These are phyloP conservation scores for Pachypanchax playfairii DNA, from an alignment of 2,113 vertebrate genomes.

Conservation along the genomic window DNA sequence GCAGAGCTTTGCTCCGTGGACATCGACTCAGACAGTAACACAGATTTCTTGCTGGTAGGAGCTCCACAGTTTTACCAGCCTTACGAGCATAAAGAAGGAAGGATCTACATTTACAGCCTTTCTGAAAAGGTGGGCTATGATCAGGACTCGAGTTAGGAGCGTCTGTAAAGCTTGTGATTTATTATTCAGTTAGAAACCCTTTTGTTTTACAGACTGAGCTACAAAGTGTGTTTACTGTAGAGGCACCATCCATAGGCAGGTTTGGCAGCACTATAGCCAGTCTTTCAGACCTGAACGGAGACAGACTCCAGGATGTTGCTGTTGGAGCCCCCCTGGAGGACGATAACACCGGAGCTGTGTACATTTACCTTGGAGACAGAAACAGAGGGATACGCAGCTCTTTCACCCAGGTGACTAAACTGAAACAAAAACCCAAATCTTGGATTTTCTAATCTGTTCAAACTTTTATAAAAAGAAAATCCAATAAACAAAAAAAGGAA, in stretches of 20 bases:
- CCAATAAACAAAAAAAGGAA: too few species aligned
- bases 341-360: conserved; percentile 80
- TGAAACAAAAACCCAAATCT: too few species aligned
- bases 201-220: conserved; percentile 61
- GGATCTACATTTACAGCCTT: conserved; percentile 77
- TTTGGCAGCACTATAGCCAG: conserved; percentile 82
- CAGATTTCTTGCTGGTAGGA: conserved; percentile 85
- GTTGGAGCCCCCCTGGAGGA: conserved; percentile 86
- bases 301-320: conserved; percentile 80
- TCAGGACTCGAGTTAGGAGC: background rate
- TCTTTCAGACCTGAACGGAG: conserved; percentile 83
- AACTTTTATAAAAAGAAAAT: too few species aligned
- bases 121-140: conserved; percentile 69
- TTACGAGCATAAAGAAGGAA: conserved; percentile 76
- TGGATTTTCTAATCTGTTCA: too few species aligned
- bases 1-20: conserved; percentile 83
- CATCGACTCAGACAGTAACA: conserved; percentile 75
- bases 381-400: conserved; percentile 47
- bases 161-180: background rate
- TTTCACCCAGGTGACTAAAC: conserved; percentile 25
- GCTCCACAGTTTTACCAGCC: conserved; percentile 78
- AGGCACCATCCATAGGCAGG: conserved; percentile 68
- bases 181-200: background rate
- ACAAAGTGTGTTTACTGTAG: conserved; percentile 39
- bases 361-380: conserved; percentile 81